A percentile compares a stretch with the other conserved stretches of the same genome.
Evolutionary conservation across 2,888 invertebrate species (phyloP).

Genomic region (Lamproptera curius): DNA sequence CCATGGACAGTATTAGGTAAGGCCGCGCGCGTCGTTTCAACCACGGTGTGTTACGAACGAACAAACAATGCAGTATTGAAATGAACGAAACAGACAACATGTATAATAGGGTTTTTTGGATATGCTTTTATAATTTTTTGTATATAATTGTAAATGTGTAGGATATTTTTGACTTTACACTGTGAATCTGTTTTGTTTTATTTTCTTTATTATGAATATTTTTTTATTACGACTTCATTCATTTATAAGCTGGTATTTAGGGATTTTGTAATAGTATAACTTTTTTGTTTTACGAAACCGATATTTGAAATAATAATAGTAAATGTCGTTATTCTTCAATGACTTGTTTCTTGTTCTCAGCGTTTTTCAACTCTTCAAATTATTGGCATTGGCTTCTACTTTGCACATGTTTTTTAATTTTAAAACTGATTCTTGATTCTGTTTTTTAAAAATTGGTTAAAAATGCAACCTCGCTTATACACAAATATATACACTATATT

Average conservation of each 20-base stretch:
- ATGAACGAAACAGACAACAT: constrained; percentile 49
- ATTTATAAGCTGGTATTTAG: constrained; percentile 15
- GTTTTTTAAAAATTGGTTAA: too few relatives aligned
- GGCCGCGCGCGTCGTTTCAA: constrained; percentile 37
- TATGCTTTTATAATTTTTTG: constrained; percentile 60
- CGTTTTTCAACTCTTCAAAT: too few relatives aligned
- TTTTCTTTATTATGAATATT: constrained; percentile 25
- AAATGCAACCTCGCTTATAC: too few relatives aligned
- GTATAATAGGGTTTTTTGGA: constrained; percentile 59
- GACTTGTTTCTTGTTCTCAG: background rate
- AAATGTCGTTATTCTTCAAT: background rate
- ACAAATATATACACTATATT: too few relatives aligned
- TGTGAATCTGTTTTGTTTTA: constrained; percentile 49
- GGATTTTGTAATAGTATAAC: constrained; percentile 13
- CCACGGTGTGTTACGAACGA: constrained; percentile 38
- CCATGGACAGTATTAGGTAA: constrained; percentile 45
- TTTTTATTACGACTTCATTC: constrained; percentile 15
- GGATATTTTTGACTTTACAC: constrained; percentile 49
- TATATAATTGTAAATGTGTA: constrained; percentile 74
- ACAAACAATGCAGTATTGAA: constrained; percentile 67
- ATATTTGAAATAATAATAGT: too few relatives aligned
- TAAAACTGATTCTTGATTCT: too few relatives aligned
- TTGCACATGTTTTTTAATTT: too few relatives aligned
- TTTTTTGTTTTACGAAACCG: background rate
- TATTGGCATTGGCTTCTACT: too few relatives aligned